phyloP scores from a whole-genome alignment of 2,113 vertebrate species.

The Prunella himalayana region DNA sequence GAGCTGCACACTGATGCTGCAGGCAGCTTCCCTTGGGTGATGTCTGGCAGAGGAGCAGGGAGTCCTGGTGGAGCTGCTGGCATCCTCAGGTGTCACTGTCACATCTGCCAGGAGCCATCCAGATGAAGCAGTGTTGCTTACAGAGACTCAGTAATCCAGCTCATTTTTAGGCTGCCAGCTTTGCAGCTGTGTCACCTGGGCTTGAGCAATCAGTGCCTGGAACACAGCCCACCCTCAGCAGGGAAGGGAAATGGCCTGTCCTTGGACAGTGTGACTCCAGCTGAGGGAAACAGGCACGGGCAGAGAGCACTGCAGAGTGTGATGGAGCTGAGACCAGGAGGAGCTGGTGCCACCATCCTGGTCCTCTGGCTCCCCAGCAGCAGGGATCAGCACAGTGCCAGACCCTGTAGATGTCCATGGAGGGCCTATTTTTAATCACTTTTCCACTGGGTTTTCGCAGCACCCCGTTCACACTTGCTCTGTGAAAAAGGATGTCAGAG shows the following conservation, averaged over 20 bases:
- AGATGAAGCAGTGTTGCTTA: background rate
- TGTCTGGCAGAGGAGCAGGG: background rate
- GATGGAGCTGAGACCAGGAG: background rate
- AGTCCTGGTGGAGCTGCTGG: background rate
- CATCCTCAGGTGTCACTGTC: background rate
- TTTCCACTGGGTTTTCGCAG: background rate
- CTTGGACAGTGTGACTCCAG: background rate
- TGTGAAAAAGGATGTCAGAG: slow-evolving; percentile 54
- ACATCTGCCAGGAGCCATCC: background rate
- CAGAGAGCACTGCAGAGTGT: background rate
- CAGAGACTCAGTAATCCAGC: background rate
- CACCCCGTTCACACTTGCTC: slow-evolving; percentile 28
- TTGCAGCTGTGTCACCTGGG: background rate
- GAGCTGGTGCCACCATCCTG: background rate
- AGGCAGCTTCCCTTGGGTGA: background rate
- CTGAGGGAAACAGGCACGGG: background rate
- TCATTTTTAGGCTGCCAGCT: background rate
- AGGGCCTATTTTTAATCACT: slow-evolving; percentile 33
- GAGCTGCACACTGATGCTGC: background rate
- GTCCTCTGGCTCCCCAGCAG: background rate
- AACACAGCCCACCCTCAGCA: background rate
- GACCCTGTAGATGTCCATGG: background rate
- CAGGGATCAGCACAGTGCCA: background rate
- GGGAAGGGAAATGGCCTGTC: background rate
- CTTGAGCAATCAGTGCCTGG: background rate